These are phyloP conservation scores for Carassius gibelio DNA, from an alignment of 2,113 vertebrate genomes.

Conservation along the genomic window DNA sequence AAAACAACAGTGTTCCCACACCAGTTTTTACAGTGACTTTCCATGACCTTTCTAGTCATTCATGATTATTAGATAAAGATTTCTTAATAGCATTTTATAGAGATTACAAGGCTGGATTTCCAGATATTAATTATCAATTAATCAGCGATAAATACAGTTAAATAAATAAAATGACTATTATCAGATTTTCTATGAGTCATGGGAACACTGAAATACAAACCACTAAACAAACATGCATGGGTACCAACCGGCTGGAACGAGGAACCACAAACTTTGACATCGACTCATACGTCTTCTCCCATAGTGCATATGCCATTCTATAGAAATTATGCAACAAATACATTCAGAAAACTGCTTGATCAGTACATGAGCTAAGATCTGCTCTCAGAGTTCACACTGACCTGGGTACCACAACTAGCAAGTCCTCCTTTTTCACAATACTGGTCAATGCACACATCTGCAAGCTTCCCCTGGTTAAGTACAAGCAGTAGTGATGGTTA, in stretches of 20 bases:
- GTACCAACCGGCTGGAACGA: constrained; percentile 90
- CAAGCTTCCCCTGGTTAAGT: constrained; percentile 79
- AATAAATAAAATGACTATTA: not conserved
- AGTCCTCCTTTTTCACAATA: constrained; percentile 88
- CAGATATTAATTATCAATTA: not conserved
- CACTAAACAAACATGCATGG: not conserved
- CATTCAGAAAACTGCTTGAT: not conserved
- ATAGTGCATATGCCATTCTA: constrained; percentile 80
- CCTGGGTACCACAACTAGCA: constrained; percentile 90
- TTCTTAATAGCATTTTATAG: not conserved
- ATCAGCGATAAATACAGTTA: not conserved
- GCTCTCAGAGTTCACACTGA: constrained; percentile 66
- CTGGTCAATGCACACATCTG: constrained; percentile 83
- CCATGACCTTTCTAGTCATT: not conserved
- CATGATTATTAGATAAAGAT: not conserved
- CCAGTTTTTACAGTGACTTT: not conserved
- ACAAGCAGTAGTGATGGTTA: constrained; percentile 37
- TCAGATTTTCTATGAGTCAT: not conserved
- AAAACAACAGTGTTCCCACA: not conserved
- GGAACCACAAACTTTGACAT: constrained; percentile 93
- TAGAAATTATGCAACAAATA: constrained; percentile 40
- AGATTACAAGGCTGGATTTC: not conserved
- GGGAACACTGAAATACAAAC: not conserved
- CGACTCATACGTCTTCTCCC: constrained; percentile 93
- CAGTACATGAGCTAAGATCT: not conserved